These are phyloP conservation scores for Patiria miniata DNA, from an alignment of 35 echinoderm and acorn worm genomes.

Conservation along the genomic window DNA sequence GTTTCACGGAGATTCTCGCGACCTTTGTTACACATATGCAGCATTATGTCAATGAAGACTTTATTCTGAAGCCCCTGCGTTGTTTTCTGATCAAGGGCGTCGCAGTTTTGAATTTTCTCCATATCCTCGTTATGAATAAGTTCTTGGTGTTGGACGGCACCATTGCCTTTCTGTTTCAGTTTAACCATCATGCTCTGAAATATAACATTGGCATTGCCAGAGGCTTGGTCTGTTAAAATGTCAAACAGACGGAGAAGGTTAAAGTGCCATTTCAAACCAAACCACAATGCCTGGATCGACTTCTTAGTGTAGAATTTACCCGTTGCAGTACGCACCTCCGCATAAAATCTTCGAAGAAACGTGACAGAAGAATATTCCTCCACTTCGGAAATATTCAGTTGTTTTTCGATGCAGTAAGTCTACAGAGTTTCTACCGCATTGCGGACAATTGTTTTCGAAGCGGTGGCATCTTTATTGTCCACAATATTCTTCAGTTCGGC, in stretches of 20 bases:
- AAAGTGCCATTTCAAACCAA: conserved; percentile 43
- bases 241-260: background rate
- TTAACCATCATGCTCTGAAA: conserved; percentile 23
- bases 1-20: too few species aligned
- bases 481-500: background rate
- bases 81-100: conserved; percentile 44
- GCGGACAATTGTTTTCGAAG: background rate
- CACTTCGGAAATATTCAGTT: background rate
- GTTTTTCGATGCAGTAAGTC: background rate
- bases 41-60: too few species aligned
- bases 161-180: conserved; percentile 34
- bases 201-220: conserved; percentile 21
- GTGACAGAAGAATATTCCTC: background rate
- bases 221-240: conserved; percentile 26
- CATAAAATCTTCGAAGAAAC: conserved; percentile 5
- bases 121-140: conserved; percentile 45
- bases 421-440: background rate
- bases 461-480: conserved; percentile 8
- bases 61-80: conserved; percentile 50
- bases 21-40: too few species aligned
- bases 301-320: conserved; percentile 40
- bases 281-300: conserved; percentile 2
- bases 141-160: conserved; percentile 24
- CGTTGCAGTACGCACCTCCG: conserved; percentile 25
- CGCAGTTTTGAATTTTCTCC: conserved; percentile 38